Base-by-base conservation (phyloP, 2,113 vertebrate genomes). In the Epinephelus moara region DNA sequence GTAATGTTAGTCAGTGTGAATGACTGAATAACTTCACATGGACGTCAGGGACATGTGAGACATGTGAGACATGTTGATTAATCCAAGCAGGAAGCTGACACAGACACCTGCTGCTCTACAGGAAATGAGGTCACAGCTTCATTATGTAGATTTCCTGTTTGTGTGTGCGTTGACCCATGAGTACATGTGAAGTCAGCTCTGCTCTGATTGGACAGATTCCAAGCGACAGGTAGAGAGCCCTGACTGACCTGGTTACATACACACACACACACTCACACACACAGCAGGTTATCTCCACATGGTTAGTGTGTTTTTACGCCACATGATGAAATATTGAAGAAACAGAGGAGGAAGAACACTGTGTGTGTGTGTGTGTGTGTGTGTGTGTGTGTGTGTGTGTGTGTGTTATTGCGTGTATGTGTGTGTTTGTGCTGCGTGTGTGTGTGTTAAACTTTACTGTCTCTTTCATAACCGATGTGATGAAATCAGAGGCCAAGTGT, bases 291-390 rank as follows among this genome's bases (percentile, higher is more conserved):
- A 92, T 93, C 91, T 89, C 73, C 82, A 86, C 86, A 89, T 91
- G 91, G 85, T 91, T 90, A 83, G 85, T 71, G 88, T 91, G 88
- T 91, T 91, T 92, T 92, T 81, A 88, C 66, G 76, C 88, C 90
- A 90, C 81, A 91, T 93, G 92, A 93, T 91, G 91, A 93, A 93
- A 93, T 92, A 93, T 91, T 91, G 92, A 92, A 92, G 92, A 93
- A 93, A 93, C 81, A 86, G 87, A 85, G 82, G 60, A 88, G 80
- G 60, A 85, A 72, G 60, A 85, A 72, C 67, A 73, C 40, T 74
- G 73, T 80, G 53, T 68, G 67, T 27, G 70, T 62, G 30, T 70
- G 53, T 37, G 74, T 62, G 45, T 52, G 66, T 67, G 77, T 30
- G 63, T 61, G 82, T 75, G 69, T 71, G 70, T 68, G 75, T 19